Percentiles rank a stretch among this genome's conserved stretches.
Conservation (phyloP, 2,113 vertebrate species). For the Pterocles burchelli region DNA sequence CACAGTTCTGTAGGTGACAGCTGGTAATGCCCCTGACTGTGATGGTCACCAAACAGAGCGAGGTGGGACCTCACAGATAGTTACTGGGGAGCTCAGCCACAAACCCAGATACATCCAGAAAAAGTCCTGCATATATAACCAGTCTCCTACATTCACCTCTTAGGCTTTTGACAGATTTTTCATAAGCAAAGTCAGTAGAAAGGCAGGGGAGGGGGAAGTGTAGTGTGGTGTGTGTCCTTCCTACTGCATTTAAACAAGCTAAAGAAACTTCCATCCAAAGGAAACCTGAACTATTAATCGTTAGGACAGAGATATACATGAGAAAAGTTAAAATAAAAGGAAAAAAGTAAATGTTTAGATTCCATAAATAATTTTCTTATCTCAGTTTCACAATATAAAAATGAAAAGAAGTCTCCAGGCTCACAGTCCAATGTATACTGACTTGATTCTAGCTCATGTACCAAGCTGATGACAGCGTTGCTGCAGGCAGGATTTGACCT, state of each 20-base stretch:
- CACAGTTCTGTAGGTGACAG: neutral
- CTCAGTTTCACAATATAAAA: neutral
- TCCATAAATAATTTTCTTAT: neutral
- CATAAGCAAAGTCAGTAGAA: neutral
- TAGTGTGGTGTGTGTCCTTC: neutral
- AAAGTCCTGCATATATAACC: neutral
- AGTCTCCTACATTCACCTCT: neutral
- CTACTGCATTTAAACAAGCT: neutral
- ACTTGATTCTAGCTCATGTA: neutral
- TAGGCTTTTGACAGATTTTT: neutral
- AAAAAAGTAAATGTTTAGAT: neutral
- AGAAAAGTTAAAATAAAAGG: neutral
- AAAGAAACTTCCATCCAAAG: neutral
- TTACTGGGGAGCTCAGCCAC: neutral
- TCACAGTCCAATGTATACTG: neutral
- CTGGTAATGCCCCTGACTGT: neutral
- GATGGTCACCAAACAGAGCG: neutral
- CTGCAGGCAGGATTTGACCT: neutral
- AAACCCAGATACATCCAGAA: neutral
- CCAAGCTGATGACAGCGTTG: neutral
- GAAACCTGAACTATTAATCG: neutral
- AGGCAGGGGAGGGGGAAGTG: rapidly evolving
- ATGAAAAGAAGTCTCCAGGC: neutral
- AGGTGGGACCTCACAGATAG: neutral
- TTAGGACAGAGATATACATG: neutral